A percentile compares a stretch with the other conserved stretches of the same genome.
Evolutionary conservation across 2,113 vertebrate species (phyloP).

Genomic region (Pavo muticus): DNA sequence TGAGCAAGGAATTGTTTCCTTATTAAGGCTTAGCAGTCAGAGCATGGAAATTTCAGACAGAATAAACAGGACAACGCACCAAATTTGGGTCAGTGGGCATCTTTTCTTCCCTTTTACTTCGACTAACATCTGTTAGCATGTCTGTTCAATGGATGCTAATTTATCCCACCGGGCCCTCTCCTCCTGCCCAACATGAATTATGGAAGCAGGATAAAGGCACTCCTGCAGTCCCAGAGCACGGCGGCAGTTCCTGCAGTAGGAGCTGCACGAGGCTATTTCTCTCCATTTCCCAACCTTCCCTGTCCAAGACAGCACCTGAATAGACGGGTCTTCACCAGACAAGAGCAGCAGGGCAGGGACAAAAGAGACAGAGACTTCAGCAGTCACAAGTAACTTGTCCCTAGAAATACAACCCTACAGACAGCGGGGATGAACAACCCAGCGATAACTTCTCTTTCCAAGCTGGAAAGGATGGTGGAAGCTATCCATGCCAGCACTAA

Average conservation of each 20-base stretch:
- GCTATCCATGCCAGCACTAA: background rate
- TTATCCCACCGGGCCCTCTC: conserved; percentile 1
- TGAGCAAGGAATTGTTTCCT: background rate
- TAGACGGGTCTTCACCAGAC: background rate
- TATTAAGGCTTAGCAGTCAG: background rate
- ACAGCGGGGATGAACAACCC: background rate
- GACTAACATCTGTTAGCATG: background rate
- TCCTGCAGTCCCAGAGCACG: background rate
- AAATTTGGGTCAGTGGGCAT: conserved; percentile 47
- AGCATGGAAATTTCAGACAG: background rate
- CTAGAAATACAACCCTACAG: background rate
- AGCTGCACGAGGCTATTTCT: background rate
- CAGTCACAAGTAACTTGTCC: background rate
- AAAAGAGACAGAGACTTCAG: background rate
- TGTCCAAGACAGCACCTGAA: background rate
- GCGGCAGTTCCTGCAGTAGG: fast-evolving
- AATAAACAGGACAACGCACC: background rate
- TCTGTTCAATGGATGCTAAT: background rate
- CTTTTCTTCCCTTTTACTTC: background rate
- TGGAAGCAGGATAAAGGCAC: conserved; percentile 26
- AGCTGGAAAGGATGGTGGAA: background rate
- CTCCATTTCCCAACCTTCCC: background rate
- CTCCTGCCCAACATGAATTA: conserved; percentile 41
- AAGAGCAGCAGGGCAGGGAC: background rate
- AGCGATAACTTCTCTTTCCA: background rate